phyloP scores from a whole-genome alignment of 2,888 invertebrate species.

The Sinopyrophorus schimmeli region DNA sequence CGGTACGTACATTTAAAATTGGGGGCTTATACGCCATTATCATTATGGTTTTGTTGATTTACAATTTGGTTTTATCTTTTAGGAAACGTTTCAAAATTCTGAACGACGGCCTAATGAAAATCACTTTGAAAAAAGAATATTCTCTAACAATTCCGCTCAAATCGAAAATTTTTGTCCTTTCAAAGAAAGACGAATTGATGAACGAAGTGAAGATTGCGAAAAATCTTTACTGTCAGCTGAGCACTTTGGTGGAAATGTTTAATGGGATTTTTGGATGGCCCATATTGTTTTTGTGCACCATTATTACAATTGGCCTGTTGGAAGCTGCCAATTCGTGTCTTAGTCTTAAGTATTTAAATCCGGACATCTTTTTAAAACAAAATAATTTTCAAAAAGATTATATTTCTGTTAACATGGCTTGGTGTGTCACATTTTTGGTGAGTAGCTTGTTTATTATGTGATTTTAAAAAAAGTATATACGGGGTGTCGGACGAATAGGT shows the following conservation, averaged over 20 bases:
- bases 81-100: background rate
- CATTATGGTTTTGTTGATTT: conserved; percentile 11
- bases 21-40: background rate
- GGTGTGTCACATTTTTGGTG: too few species aligned
- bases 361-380: too few species aligned
- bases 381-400: too few species aligned
- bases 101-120: background rate
- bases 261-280: conserved; percentile 8
- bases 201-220: background rate
- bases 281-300: background rate
- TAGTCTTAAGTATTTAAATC: too few species aligned
- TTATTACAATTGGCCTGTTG: background rate
- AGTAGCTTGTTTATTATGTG: too few species aligned
- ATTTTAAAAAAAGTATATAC: too few species aligned
- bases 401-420: too few species aligned
- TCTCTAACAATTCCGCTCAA: background rate
- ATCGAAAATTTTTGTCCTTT: background rate
- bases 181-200: background rate
- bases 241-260: background rate
- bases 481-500: too few species aligned
- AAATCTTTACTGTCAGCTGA: background rate
- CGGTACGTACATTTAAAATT: background rate
- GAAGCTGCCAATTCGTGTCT: conserved; percentile 4
- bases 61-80: background rate
- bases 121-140: background rate